These are phyloP conservation scores for Clusia tigrina DNA, from an alignment of 2,888 invertebrate species.

Conservation along the genomic window DNA sequence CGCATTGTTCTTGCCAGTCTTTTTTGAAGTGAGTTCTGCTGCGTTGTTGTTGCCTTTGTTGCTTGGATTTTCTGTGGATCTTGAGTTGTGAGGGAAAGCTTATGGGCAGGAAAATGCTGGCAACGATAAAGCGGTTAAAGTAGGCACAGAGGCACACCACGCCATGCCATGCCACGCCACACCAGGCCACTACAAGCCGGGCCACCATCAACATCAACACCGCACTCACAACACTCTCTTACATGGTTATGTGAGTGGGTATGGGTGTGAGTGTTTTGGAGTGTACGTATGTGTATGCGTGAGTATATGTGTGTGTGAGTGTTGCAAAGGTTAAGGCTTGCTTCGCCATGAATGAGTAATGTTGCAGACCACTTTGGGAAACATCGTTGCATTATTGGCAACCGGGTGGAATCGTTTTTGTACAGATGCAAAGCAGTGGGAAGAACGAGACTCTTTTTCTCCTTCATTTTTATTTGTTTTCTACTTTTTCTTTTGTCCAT, in stretches of 20 bases:
- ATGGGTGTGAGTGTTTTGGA: too few species aligned
- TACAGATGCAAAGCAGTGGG: too few species aligned
- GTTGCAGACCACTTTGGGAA: neutral
- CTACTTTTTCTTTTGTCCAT: too few species aligned
- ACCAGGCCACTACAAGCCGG: too few species aligned
- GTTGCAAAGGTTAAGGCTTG: neutral
- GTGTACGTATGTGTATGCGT: too few species aligned
- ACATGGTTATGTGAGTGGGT: too few species aligned
- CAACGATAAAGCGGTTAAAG: conserved; percentile 10
- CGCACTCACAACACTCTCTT: too few species aligned
- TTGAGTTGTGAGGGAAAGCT: conserved; percentile 5
- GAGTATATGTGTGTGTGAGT: too few species aligned
- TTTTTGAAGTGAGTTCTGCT: conserved; percentile 10
- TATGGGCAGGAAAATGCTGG: conserved; percentile 18
- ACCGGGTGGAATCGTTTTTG: too few species aligned
- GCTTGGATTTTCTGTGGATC: neutral
- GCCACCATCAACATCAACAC: too few species aligned
- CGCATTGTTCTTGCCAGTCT: conserved; percentile 4
- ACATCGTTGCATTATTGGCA: neutral
- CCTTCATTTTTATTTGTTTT: too few species aligned
- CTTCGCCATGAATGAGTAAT: conserved; percentile 4
- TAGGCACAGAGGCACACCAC: conserved; percentile 15
- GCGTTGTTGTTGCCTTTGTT: conserved; percentile 12
- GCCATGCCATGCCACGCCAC: neutral
- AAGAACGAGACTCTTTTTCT: too few species aligned